Evolutionary conservation across 2,888 invertebrate genomes (phyloP).

Genomic region (Panzeria rudis): DNA sequence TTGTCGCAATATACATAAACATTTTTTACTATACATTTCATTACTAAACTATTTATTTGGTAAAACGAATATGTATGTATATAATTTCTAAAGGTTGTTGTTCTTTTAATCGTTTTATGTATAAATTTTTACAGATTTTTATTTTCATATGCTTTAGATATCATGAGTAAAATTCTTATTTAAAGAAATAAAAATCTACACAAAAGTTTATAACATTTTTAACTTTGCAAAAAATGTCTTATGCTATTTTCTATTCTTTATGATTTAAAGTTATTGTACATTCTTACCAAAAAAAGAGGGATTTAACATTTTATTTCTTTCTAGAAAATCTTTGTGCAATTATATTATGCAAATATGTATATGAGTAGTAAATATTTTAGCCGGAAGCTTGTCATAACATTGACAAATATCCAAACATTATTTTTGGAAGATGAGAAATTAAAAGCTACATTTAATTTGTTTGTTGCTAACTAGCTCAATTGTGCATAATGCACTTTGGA

Average conservation of each 20-base stretch:
- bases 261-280: slow-evolving; percentile 4
- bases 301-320: neutral
- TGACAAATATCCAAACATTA: slow-evolving; percentile 41
- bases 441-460: neutral
- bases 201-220: neutral
- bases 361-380: slow-evolving; percentile 36
- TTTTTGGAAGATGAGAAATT: neutral
- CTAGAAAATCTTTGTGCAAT: slow-evolving; percentile 22
- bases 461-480: slow-evolving; percentile 8
- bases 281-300: neutral
- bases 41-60: slow-evolving; percentile 3
- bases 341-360: slow-evolving; percentile 55
- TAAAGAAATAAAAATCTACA: neutral
- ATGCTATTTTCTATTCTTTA: neutral
- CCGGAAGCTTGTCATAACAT: slow-evolving; percentile 38
- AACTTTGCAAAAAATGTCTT: neutral
- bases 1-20: neutral
- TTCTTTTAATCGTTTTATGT: slow-evolving; percentile 14
- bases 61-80: neutral
- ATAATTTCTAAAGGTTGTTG: neutral
- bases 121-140: neutral
- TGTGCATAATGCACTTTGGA: neutral
- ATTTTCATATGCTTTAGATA: slow-evolving; percentile 8
- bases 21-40: neutral
- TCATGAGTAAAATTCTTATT: neutral